Evolutionary conservation across 2,797 vertebrate species (phyloP).

Genomic region (Halcyon badia): DNA sequence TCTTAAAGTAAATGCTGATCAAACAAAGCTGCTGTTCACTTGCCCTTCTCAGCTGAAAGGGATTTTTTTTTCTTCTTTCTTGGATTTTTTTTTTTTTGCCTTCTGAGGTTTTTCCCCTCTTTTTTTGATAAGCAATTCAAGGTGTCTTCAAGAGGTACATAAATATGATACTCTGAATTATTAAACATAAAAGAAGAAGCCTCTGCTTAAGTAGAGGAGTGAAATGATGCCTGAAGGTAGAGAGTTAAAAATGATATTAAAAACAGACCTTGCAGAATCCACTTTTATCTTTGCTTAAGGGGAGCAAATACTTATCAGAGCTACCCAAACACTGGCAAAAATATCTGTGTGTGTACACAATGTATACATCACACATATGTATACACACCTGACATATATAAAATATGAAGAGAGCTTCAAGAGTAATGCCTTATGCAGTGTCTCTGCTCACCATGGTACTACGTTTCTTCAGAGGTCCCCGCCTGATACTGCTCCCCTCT

Average conservation of each 20-base stretch:
- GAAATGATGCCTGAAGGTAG: not conserved
- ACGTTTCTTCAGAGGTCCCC: not conserved
- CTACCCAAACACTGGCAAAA: not conserved
- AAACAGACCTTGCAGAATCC: not conserved
- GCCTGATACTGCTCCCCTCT: not conserved
- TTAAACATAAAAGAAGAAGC: constrained; percentile 37
- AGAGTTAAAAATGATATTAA: constrained; percentile 10
- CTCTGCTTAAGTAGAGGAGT: not conserved
- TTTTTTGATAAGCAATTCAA: constrained; percentile 47
- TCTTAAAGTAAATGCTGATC: constrained; percentile 44
- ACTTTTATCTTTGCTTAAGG: constrained; percentile 2
- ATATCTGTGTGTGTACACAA: not conserved
- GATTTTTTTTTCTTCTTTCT: not conserved
- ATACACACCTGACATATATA: not conserved
- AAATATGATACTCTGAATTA: constrained; percentile 48
- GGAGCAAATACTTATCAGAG: not conserved
- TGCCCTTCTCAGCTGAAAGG: constrained; percentile 9
- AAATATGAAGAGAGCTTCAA: not conserved
- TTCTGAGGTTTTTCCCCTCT: not conserved
- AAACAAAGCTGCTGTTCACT: constrained; percentile 35
- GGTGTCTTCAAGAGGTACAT: constrained; percentile 14
- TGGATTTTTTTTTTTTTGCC: not conserved
- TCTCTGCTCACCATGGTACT: accelerated
- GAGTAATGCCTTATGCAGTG: accelerated
- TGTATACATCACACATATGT: not conserved